Evolutionary conservation across 2,797 vertebrate species (phyloP).

Genomic region (Coregonus suidteri): DNA sequence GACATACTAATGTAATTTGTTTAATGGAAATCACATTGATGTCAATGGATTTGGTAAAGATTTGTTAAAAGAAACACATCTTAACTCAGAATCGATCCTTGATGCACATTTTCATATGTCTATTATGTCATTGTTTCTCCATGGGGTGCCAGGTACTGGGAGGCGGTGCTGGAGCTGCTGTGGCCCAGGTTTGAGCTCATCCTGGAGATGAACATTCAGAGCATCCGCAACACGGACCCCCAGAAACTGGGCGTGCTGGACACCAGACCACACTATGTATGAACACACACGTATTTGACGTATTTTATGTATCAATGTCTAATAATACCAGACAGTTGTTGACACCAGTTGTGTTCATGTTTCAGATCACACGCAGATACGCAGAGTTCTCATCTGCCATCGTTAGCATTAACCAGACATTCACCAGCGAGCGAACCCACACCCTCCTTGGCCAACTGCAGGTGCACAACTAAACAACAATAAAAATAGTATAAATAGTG

Average conservation of each 20-base stretch:
- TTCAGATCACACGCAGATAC: conserved; percentile 89
- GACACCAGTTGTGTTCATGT: conserved; percentile 12
- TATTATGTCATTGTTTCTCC: conserved; percentile 8
- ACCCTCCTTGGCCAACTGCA: conserved; percentile 86
- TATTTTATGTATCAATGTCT: background rate
- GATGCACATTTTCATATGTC: background rate
- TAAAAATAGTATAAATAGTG: background rate
- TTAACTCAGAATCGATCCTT: background rate
- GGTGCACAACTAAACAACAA: conserved; percentile 63
- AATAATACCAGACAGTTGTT: background rate
- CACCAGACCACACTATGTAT: conserved; percentile 89
- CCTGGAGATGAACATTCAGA: conserved; percentile 92
- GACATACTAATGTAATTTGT: too few relatives aligned
- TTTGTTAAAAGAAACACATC: background rate
- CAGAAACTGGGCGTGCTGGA: conserved; percentile 89
- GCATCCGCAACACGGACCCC: conserved; percentile 90
- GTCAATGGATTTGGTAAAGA: too few relatives aligned
- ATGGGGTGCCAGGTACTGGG: conserved; percentile 84
- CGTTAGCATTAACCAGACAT: conserved; percentile 94
- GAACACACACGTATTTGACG: conserved; percentile 27
- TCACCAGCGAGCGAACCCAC: conserved; percentile 86
- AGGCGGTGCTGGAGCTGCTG: conserved; percentile 85
- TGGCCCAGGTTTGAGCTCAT: conserved; percentile 92
- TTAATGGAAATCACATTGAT: too few relatives aligned
- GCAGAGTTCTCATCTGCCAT: conserved; percentile 93